These are phyloP conservation scores for Gryllus longicercus DNA, from an alignment of 2,888 invertebrate species.

Conservation along the genomic window DNA sequence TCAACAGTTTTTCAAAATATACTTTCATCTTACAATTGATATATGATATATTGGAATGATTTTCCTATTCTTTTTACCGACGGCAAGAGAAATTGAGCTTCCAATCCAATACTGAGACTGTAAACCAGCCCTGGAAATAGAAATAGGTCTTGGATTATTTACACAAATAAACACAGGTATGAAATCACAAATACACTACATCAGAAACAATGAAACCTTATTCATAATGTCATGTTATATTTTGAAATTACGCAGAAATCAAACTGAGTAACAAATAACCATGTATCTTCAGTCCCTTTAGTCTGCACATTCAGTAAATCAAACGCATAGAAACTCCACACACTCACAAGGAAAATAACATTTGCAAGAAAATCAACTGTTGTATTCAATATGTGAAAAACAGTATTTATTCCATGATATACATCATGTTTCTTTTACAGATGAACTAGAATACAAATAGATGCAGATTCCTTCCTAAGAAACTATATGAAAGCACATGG, in stretches of 20 bases:
- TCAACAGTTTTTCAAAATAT: not conserved
- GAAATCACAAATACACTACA: conserved; percentile 7
- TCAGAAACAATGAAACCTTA: conserved; percentile 18
- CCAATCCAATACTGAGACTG: conserved; percentile 31
- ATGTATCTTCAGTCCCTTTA: not conserved
- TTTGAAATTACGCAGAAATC: not conserved
- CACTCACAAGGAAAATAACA: not conserved
- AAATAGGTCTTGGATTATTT: conserved; percentile 39
- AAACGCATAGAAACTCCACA: not conserved
- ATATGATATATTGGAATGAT: not conserved
- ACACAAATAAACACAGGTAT: conserved; percentile 33
- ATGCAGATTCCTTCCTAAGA: not conserved
- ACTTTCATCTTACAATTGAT: conserved; percentile 9
- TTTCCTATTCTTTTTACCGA: conserved; percentile 8
- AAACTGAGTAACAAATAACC: not conserved
- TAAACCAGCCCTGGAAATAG: conserved; percentile 45
- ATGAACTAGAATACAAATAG: not conserved
- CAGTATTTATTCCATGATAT: not conserved
- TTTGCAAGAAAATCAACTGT: not conserved
- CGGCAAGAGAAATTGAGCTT: conserved; percentile 32
- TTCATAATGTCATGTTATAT: not conserved
- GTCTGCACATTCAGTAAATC: not conserved
- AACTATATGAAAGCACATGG: conserved; percentile 9
- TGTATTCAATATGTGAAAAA: not conserved
- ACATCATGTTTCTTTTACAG: not conserved